Base-by-base conservation (phyloP, 2,797 vertebrate species). In the Ctenopoma multispine region DNA sequence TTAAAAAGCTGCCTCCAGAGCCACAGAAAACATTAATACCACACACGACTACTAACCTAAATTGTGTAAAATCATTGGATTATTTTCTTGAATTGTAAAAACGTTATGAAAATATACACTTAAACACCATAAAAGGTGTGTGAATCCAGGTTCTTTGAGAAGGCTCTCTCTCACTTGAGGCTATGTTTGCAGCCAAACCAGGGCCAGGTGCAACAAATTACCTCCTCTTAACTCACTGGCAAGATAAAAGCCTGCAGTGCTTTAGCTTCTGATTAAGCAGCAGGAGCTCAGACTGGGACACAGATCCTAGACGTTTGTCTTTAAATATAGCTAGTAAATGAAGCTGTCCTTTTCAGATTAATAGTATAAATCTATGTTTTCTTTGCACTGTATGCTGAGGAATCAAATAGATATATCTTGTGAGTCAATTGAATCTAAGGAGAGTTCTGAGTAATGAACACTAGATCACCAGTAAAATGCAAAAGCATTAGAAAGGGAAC, bases 191-290 rank as follows among this genome's bases (percentile, higher is more conserved):
- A 40, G 34, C 13, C 40, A 38, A 21, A 3, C 18, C 13, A 21
- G 27, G 56, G 17, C 43, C 57, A 65, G 41, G 60, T 76, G 66
- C 13, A 31, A 59, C 11, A 24, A 18, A 41, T 68, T 15, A 48
- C 20, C 64, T 41, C 23, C 47, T 46, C 17, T 62, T 40, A 57
- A 10, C 14, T 48, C 18, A 24, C 7, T 24, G 21, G 38, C 48
- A 31, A 12, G 3, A 43, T 47, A 47, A 34, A 61, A 54, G 15
- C 5, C 44, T 51, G 7, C 15, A 41, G 63, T 27, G 36, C 0
- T 9, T 7, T 10, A 15, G 15, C 4, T 20, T n/a, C 12, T 44
- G 24, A 36, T 20, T 43, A 56, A 13, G n/a, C 12, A 13, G 66
- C n/a, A 21, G 31, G 3, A 12, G 38, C 27, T n/a, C 56, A 23